Conservation (phyloP, 2,797 vertebrate species). For the Protonibea diacanthus region DNA sequence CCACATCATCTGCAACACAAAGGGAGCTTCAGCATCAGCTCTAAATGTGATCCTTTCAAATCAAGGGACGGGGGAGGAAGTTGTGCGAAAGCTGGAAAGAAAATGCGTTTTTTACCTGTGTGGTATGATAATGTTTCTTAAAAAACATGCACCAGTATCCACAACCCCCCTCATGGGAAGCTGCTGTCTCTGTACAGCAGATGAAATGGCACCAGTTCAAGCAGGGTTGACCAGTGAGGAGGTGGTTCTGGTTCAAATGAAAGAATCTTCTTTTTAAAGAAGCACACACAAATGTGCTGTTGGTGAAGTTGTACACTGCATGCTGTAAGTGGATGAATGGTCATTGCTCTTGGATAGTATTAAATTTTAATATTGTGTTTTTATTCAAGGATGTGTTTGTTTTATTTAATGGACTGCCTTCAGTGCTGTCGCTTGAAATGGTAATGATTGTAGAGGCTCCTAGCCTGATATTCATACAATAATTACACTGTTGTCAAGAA, state of each 20-base stretch:
- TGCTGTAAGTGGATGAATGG: constrained; percentile 20
- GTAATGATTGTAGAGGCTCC: constrained; percentile 4
- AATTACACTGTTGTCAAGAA: constrained; percentile 43
- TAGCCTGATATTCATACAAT: constrained; percentile 19
- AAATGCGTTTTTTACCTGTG: constrained; percentile 38
- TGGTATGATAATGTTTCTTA: constrained; percentile 33
- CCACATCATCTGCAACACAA: constrained; percentile 56
- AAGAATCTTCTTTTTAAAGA: constrained; percentile 3
- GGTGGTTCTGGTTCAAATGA: constrained; percentile 37
- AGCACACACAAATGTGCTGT: background rate
- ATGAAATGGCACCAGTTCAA: constrained; percentile 53
- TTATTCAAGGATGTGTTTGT: constrained; percentile 9
- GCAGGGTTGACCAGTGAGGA: constrained; percentile 44
- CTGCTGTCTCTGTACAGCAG: constrained; percentile 50
- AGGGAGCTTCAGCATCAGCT: constrained; percentile 14
- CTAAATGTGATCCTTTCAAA: constrained; percentile 25
- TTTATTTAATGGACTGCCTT: constrained; percentile 15
- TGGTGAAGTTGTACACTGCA: background rate
- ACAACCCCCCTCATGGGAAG: constrained; percentile 38
- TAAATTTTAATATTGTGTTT: constrained; percentile 17
- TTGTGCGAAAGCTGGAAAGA: constrained; percentile 16
- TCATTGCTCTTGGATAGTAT: constrained; percentile 23
- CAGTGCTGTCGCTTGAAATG: background rate
- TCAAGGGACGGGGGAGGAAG: constrained; percentile 9
- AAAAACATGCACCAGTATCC: constrained; percentile 44